Percentiles rank a stretch among this genome's conserved stretches.
phyloP scores from a whole-genome alignment of 2,113 vertebrate genomes.

The Melanocharis versteri region DNA sequence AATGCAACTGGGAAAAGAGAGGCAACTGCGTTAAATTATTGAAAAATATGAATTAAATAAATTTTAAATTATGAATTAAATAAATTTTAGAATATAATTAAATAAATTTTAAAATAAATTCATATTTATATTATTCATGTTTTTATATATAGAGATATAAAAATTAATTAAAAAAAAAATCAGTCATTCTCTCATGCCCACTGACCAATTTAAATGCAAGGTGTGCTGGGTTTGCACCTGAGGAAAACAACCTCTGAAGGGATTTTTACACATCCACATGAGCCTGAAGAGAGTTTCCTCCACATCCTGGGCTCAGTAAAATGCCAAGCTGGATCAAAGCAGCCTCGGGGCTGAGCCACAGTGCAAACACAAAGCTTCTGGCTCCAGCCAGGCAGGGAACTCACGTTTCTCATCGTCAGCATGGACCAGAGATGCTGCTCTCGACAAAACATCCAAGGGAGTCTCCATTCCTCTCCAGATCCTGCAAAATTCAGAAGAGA shows the following conservation, averaged over 20 bases:
- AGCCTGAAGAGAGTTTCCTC: not conserved
- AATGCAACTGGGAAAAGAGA: not conserved
- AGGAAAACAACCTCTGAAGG: not conserved
- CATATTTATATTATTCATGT: not conserved
- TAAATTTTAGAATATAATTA: too few species aligned
- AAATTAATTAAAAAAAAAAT: not conserved
- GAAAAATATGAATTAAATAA: too few species aligned
- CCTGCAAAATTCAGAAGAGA: conserved; percentile 55
- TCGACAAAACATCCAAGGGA: conserved; percentile 95
- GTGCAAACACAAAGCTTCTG: not conserved
- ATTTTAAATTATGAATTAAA: too few species aligned
- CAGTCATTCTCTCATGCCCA: not conserved
- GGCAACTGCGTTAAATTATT: too few species aligned
- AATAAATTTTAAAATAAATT: not conserved
- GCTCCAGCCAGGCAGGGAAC: conserved; percentile 1
- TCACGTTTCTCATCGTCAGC: conserved; percentile 96
- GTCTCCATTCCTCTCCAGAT: conserved; percentile 89
- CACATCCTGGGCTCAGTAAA: not conserved
- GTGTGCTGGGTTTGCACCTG: not conserved
- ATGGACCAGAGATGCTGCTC: conserved; percentile 95
- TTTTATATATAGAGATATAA: not conserved
- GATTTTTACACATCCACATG: not conserved
- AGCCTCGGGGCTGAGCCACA: rapidly evolving
- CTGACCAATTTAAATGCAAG: not conserved
- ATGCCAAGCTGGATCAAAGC: not conserved